Conservation (phyloP, 1,140 invertebrate species). For the Cyrtorhinus lividipennis region DNA sequence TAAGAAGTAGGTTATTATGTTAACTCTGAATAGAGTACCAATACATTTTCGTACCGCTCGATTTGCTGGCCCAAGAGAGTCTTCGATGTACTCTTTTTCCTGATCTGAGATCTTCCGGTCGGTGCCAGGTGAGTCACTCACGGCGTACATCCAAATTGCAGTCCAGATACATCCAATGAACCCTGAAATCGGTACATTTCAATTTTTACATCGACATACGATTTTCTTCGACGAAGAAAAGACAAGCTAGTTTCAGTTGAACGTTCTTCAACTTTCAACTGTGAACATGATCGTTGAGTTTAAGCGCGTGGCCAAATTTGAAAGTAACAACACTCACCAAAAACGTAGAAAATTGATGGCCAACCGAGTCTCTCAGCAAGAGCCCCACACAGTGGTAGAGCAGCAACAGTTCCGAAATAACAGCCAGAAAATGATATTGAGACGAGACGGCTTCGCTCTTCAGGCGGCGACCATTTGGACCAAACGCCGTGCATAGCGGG, state of each 20-base stretch:
- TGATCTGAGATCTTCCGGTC: constrained; percentile 56
- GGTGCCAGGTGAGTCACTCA: constrained; percentile 57
- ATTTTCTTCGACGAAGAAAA: too few relatives aligned
- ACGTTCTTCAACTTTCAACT: background rate
- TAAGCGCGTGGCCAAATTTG: too few relatives aligned
- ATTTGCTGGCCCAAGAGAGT: constrained; percentile 27
- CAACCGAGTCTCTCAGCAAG: constrained; percentile 45
- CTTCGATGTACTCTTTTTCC: constrained; percentile 65
- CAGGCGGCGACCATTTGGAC: constrained; percentile 61
- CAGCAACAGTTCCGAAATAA: constrained; percentile 34
- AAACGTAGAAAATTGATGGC: constrained; percentile 77
- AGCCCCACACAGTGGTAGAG: constrained; percentile 34
- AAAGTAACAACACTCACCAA: constrained; percentile 40
- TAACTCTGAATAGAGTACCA: background rate
- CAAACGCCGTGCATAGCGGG: constrained; percentile 69
- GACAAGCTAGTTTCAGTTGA: too few relatives aligned
- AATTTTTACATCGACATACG: background rate
- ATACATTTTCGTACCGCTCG: constrained; percentile 12
- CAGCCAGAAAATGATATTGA: constrained; percentile 51
- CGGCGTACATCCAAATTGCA: constrained; percentile 48
- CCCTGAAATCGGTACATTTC: constrained; percentile 33
- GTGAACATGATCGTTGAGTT: too few relatives aligned
- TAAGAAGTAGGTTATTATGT: too few relatives aligned
- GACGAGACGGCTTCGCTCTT: constrained; percentile 64
- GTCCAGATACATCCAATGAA: constrained; percentile 55